Base-by-base conservation (phyloP, 2,113 vertebrate genomes). In the Syrrhaptes paradoxus region DNA sequence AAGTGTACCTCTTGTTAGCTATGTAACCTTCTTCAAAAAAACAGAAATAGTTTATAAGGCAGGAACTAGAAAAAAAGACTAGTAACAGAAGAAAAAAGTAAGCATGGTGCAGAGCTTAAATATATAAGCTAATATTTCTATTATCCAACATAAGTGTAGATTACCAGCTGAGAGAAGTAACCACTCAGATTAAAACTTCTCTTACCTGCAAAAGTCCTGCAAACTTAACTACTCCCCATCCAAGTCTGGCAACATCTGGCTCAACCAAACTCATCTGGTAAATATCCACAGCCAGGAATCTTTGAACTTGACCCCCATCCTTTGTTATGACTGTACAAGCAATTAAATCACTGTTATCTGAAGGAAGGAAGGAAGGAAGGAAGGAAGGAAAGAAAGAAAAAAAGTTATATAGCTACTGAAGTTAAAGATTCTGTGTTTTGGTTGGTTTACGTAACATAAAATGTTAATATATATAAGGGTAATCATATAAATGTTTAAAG, bases 251-350 rank as follows among this genome's bases (percentile, higher is more conserved):
- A 84, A 98, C 97, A 38, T 99, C 99, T 0, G 99, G 99, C 86
- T 99, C 99, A 75, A 99, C 99, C 91, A 99, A 96, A 90, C 99
- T 99, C 99, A 99, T 99, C 97, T 99, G 99, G 97, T 99, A 99
- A 70, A 99, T 98, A 48, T 99, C 99, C 9, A 99, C 99, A 20
- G 99, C 98, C 66, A 99, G 98, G 95, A 99, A 99, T 48, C 99
- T 98, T 97, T 99, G 99, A 72, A 99, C 99, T 96, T 99, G 99
- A 85, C 98, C 96, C 0, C 99, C 99, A 21, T 99, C 99, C 96
- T 99, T 99, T 87, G 98, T 99, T 81, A 99, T 98, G 78, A 99
- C 99, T 52, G 99, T 99, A 89, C 99, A 99, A 8, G 99, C 99
- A 26, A 99, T 99, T 41, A 99, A 97, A 97, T 99, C 99, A 13